Percentiles rank a stretch among this genome's conserved stretches.
These are phyloP conservation scores for Alviniconcha marisindica DNA, from an alignment of 1,140 invertebrate genomes.

Conservation along the genomic window DNA sequence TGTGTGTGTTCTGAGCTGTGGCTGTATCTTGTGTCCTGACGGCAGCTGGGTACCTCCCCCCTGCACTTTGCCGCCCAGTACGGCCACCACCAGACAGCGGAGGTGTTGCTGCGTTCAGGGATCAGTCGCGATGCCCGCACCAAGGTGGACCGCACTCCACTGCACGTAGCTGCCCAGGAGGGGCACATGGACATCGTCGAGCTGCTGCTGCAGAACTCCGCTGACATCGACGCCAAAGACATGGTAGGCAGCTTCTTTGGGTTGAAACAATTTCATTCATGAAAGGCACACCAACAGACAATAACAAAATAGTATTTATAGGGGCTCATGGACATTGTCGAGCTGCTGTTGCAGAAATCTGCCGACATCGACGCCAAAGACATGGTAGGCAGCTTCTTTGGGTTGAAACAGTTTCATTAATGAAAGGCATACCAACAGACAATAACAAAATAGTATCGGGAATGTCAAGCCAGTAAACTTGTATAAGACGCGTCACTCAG, in stretches of 20 bases:
- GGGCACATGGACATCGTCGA: conserved; percentile 88
- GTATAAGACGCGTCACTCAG: too few species aligned
- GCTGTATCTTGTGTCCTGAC: not conserved
- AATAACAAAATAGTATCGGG: too few species aligned
- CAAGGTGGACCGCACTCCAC: conserved; percentile 93
- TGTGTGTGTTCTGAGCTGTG: too few species aligned
- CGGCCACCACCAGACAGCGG: conserved; percentile 88
- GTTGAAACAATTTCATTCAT: too few species aligned
- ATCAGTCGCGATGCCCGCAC: conserved; percentile 91
- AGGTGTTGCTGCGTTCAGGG: conserved; percentile 88
- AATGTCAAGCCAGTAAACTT: too few species aligned
- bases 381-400: too few species aligned
- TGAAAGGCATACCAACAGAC: too few species aligned
- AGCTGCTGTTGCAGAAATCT: conserved; percentile 85
- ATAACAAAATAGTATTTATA: too few species aligned
- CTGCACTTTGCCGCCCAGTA: conserved; percentile 90
- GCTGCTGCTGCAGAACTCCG: conserved; percentile 86
- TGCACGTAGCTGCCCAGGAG: conserved; percentile 91
- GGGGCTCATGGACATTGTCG: conserved; percentile 87
- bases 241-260: conserved; percentile 89
- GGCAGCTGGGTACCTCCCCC: conserved; percentile 90
- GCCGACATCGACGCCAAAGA: conserved; percentile 88
- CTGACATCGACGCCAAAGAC: conserved; percentile 87
- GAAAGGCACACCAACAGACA: too few species aligned
- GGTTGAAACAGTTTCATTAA: too few species aligned